These are phyloP conservation scores for Lottia gigantea DNA, from an alignment of 2,888 invertebrate genomes.

Conservation along the genomic window DNA sequence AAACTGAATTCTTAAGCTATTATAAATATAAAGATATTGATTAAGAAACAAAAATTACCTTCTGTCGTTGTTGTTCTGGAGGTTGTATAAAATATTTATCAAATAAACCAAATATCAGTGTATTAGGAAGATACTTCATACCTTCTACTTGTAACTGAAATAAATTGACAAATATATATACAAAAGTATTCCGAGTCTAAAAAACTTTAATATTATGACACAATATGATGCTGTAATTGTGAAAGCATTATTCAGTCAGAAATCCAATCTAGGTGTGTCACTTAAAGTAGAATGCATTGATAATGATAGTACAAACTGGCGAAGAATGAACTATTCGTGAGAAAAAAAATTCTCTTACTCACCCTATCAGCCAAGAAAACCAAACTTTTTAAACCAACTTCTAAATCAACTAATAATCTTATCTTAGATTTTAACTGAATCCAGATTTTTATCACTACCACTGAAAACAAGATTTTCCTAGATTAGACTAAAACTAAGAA, in stretches of 20 bases:
- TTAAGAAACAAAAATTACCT: too few species aligned
- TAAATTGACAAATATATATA: neutral
- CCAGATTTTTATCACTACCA: slow-evolving; percentile 54
- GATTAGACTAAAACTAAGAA: neutral
- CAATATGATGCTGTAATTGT: too few species aligned
- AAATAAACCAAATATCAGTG: slow-evolving; percentile 86
- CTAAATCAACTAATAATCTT: slow-evolving; percentile 79
- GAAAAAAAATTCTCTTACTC: slow-evolving; percentile 12
- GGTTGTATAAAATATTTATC: slow-evolving; percentile 82
- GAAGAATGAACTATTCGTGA: too few species aligned
- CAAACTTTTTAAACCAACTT: slow-evolving; percentile 85
- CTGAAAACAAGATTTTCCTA: slow-evolving; percentile 28
- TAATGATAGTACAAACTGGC: too few species aligned
- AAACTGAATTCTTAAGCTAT: too few species aligned
- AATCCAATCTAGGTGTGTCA: too few species aligned
- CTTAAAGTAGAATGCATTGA: too few species aligned
- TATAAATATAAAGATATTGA: too few species aligned
- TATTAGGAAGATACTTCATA: slow-evolving; percentile 76
- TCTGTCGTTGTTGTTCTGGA: too few species aligned
- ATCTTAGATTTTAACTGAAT: slow-evolving; percentile 37
- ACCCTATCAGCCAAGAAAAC: slow-evolving; percentile 72
- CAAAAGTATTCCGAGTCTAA: too few species aligned
- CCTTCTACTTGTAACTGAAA: slow-evolving; percentile 67
- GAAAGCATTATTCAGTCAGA: too few species aligned
- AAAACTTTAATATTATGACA: too few species aligned